A percentile compares a stretch with the other conserved stretches of the same genome.
Evolutionary conservation across 1,140 invertebrate genomes (phyloP).

Genomic region (Anastrepha obliqua): DNA sequence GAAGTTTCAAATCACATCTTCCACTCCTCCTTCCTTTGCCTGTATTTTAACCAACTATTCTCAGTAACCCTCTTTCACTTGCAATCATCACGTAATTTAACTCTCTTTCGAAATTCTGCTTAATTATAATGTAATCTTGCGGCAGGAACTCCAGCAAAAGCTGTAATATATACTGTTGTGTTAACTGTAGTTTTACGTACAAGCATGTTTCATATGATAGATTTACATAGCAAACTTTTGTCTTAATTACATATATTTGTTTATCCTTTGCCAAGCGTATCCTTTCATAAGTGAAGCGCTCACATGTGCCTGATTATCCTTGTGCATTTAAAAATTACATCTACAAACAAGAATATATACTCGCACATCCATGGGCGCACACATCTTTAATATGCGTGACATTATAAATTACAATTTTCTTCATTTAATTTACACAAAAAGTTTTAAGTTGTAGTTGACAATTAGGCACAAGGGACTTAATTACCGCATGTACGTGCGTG

Average conservation of each 20-base stretch:
- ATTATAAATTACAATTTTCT: slow-evolving; percentile 52
- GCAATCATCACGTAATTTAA: slow-evolving; percentile 38
- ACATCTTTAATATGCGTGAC: slow-evolving; percentile 38
- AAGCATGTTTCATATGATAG: background rate
- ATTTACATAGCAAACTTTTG: slow-evolving; percentile 37
- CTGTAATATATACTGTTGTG: slow-evolving; percentile 50
- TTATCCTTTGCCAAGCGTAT: slow-evolving; percentile 41
- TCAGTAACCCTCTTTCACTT: background rate
- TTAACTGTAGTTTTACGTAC: slow-evolving; percentile 8
- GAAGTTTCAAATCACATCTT: too few relatives aligned
- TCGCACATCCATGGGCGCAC: background rate
- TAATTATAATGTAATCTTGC: slow-evolving; percentile 47
- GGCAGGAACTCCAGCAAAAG: slow-evolving; percentile 8
- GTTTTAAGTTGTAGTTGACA: slow-evolving; percentile 48
- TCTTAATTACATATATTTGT: slow-evolving; percentile 52
- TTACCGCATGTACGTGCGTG: background rate
- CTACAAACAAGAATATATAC: background rate
- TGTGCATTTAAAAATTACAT: background rate
- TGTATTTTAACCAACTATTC: too few relatives aligned
- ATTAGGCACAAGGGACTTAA: slow-evolving; percentile 52
- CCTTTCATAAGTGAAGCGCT: slow-evolving; percentile 22
- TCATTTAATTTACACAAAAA: slow-evolving; percentile 47
- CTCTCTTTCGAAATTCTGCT: background rate
- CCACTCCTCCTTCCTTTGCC: too few relatives aligned
- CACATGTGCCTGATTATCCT: background rate